Conservation (phyloP, 1,140 invertebrate genomes). For the Ditylenchus dipsaci region DNA sequence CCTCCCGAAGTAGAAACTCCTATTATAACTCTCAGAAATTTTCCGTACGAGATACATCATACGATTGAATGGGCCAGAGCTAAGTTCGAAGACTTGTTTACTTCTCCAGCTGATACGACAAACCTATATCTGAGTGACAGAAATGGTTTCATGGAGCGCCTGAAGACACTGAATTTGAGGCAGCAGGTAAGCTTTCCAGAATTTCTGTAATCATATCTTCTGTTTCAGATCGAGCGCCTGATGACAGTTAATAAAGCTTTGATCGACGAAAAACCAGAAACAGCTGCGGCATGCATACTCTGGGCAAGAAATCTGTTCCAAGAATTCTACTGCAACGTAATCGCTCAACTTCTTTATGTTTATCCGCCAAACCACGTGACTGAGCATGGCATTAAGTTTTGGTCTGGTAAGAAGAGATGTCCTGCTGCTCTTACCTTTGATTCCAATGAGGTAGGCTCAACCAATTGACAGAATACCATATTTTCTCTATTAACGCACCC, state of each 20-base stretch:
- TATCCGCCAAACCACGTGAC: constrained; percentile 76
- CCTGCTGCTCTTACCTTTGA: constrained; percentile 69
- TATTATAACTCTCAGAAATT: constrained; percentile 95
- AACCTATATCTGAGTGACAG: constrained; percentile 71
- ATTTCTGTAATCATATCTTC: not conserved
- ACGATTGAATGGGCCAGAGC: constrained; percentile 94
- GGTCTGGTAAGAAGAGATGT: constrained; percentile 96
- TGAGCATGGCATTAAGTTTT: constrained; percentile 83
- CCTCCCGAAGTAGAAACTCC: constrained; percentile 97
- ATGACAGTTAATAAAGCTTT: constrained; percentile 82
- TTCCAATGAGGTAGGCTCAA: constrained; percentile 48
- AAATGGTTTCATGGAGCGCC: constrained; percentile 44
- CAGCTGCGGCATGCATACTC: constrained; percentile 77
- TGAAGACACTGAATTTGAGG: constrained; percentile 37
- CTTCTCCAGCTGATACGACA: constrained; percentile 75
- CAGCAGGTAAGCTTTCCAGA: constrained; percentile 36
- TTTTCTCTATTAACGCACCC: too few species aligned
- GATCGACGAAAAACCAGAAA: constrained; percentile 75
- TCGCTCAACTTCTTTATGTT: constrained; percentile 89
- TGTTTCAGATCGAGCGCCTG: constrained; percentile 68
- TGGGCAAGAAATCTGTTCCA: constrained; percentile 89
- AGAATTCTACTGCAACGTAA: constrained; percentile 88
- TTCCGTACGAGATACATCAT: constrained; percentile 98
- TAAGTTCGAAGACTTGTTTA: constrained; percentile 88
- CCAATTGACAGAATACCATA: too few species aligned